Evolutionary conservation across 2,797 vertebrate species (phyloP).

Genomic region (Lepilemur septentrionalis): DNA sequence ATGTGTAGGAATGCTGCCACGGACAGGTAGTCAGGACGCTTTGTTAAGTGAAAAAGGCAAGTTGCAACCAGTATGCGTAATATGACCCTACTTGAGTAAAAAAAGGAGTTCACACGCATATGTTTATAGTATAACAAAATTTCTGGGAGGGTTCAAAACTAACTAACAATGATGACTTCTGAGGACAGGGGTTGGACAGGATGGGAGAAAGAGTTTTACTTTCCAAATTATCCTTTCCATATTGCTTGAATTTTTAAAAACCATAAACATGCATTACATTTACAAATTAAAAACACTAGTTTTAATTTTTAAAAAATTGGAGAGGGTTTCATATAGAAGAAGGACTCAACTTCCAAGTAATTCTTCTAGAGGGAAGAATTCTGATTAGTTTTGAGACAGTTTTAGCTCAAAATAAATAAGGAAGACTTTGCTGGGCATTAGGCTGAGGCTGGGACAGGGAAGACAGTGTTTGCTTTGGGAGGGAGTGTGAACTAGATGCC

Average conservation of each 20-base stretch:
- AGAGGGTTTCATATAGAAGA: neutral
- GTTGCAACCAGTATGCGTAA: neutral
- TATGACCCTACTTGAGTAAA: neutral
- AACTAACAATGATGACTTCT: neutral
- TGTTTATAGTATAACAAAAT: neutral
- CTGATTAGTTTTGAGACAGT: neutral
- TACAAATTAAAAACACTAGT: neutral
- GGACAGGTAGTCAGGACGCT: neutral
- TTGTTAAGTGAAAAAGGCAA: neutral
- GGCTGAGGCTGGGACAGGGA: neutral
- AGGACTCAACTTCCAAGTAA: neutral
- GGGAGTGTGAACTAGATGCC: neutral
- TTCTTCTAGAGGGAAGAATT: neutral
- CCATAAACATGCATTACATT: neutral
- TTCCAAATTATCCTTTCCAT: neutral
- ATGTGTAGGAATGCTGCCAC: neutral
- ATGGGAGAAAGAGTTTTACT: neutral
- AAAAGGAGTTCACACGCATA: neutral
- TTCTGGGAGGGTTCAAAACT: neutral
- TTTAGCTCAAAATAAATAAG: neutral
- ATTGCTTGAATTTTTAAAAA: neutral
- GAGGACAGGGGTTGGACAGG: neutral
- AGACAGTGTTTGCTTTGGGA: neutral
- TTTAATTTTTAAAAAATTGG: conserved; percentile 9
- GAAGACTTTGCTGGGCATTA: neutral